phyloP scores from a whole-genome alignment of 2,797 vertebrate genomes.

The Aphelocoma californica region DNA sequence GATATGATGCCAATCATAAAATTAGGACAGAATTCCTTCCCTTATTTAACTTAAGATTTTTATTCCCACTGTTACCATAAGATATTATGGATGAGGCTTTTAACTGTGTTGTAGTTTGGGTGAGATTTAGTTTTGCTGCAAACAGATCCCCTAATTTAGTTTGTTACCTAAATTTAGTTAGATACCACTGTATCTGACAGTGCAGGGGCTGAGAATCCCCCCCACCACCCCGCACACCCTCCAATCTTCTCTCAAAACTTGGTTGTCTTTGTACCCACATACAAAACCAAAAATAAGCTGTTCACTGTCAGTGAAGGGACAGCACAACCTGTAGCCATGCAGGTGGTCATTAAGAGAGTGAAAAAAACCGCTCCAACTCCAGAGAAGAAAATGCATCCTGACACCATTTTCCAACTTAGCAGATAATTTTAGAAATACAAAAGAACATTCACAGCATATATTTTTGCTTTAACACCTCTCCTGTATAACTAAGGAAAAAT shows the following conservation, averaged over 20 bases:
- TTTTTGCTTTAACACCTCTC: slow-evolving; percentile 20
- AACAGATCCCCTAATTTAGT: not conserved
- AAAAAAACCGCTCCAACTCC: not conserved
- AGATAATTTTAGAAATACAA: slow-evolving; percentile 6
- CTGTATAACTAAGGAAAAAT: slow-evolving; percentile 70
- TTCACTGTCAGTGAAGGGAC: not conserved
- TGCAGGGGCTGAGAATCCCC: not conserved
- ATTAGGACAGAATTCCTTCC: not conserved
- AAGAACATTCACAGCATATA: not conserved
- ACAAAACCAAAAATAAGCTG: not conserved
- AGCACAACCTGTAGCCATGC: not conserved
- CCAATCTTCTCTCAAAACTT: not conserved
- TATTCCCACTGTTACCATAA: not conserved
- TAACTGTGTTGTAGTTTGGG: not conserved
- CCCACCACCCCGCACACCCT: not conserved
- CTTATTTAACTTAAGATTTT: not conserved
- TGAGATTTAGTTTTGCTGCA: not conserved
- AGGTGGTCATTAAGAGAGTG: not conserved
- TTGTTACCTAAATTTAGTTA: not conserved
- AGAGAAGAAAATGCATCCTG: not conserved
- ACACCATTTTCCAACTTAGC: not conserved
- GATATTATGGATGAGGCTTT: not conserved
- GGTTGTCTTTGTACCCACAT: fast-evolving
- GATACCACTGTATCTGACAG: not conserved
- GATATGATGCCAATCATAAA: not conserved